phyloP scores from a whole-genome alignment of 2,797 vertebrate genomes.

The Sitta carolinensis region DNA sequence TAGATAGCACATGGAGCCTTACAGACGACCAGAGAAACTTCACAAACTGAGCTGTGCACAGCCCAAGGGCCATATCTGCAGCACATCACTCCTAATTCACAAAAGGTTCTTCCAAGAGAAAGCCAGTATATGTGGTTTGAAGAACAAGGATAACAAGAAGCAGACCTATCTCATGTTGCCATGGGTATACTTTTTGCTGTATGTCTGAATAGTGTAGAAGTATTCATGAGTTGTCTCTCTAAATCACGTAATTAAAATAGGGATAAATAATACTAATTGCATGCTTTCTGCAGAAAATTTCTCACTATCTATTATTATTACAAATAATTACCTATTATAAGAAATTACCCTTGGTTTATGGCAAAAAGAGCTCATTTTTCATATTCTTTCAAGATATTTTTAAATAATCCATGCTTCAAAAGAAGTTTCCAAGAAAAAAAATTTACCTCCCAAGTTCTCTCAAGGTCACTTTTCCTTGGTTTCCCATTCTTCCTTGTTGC shows the following conservation, averaged over 20 bases:
- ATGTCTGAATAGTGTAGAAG: neutral
- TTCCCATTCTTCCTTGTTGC: neutral
- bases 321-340: neutral
- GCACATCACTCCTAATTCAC: constrained; percentile 19
- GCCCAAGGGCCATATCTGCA: neutral
- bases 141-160: constrained; percentile 15
- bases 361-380: neutral
- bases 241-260: neutral
- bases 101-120: constrained; percentile 14
- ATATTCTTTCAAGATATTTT: neutral
- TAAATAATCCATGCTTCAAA: neutral
- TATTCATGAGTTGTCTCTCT: neutral
- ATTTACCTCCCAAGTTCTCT: neutral
- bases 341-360: neutral
- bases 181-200: constrained; percentile 10
- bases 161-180: neutral
- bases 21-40: neutral
- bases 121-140: neutral
- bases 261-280: neutral
- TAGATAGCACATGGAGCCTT: neutral
- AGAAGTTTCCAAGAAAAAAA: neutral
- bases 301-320: neutral
- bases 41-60: neutral
- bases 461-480: neutral
- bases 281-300: neutral